Evolutionary conservation across 2,113 vertebrate genomes (phyloP).

Genomic region (Epinephelus moara): DNA sequence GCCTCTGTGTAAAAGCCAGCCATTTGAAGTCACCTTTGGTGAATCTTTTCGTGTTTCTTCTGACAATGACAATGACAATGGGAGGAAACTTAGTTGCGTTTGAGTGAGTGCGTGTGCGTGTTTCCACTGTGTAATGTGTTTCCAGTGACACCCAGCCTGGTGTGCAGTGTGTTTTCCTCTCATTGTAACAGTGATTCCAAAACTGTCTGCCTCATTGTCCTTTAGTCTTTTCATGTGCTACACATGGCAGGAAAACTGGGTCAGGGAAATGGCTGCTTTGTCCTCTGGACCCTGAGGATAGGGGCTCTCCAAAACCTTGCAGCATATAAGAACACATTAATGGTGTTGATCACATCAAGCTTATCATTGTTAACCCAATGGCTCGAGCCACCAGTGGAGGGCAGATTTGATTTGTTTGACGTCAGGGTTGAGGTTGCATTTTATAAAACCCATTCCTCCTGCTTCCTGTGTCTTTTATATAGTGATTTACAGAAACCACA

Average conservation of each 20-base stretch:
- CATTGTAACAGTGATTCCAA: slow-evolving; percentile 79
- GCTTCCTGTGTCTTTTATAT: slow-evolving; percentile 20
- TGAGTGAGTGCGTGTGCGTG: background rate
- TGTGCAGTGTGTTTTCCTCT: slow-evolving; percentile 81
- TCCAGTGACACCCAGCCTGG: slow-evolving; percentile 75
- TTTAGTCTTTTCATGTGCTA: slow-evolving; percentile 81
- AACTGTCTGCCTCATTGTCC: slow-evolving; percentile 80
- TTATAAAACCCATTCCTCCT: slow-evolving; percentile 10
- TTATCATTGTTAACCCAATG: slow-evolving; percentile 50
- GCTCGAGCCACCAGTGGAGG: slow-evolving; percentile 3
- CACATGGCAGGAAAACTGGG: slow-evolving; percentile 76
- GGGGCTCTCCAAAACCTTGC: slow-evolving; percentile 37
- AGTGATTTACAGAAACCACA: slow-evolving; percentile 19
- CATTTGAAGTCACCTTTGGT: slow-evolving; percentile 52
- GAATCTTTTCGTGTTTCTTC: slow-evolving; percentile 49
- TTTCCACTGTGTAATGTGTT: slow-evolving; percentile 75
- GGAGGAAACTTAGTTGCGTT: slow-evolving; percentile 61
- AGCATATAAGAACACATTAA: slow-evolving; percentile 37
- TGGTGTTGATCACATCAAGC: slow-evolving; percentile 33
- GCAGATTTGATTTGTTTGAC: slow-evolving; percentile 41
- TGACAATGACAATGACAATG: slow-evolving; percentile 55
- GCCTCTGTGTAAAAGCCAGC: background rate
- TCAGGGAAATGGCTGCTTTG: slow-evolving; percentile 77
- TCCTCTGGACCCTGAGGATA: slow-evolving; percentile 57
- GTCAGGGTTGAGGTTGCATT: slow-evolving; percentile 6